Conservation (phyloP, 2,888 invertebrate genomes). For the Tetramorium bicarinatum region DNA sequence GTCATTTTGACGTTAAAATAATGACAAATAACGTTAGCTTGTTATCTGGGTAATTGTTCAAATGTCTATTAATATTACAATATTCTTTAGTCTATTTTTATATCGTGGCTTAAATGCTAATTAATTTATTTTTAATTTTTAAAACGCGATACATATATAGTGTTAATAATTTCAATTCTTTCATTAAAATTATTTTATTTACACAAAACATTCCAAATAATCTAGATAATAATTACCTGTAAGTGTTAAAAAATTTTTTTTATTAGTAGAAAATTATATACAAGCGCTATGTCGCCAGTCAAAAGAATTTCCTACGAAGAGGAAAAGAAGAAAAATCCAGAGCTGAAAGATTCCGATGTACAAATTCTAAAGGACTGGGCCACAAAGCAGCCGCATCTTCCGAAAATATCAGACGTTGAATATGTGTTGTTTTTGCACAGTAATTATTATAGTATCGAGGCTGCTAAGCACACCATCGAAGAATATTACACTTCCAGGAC, state of each 20-base stretch:
- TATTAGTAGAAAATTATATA: not conserved
- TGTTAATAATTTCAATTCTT: not conserved
- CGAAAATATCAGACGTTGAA: slow-evolving; percentile 88
- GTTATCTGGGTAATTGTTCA: no score
- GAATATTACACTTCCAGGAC: slow-evolving; percentile 90
- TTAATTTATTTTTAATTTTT: not conserved
- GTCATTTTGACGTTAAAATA: no score
- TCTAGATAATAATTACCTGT: not conserved
- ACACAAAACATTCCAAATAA: not conserved
- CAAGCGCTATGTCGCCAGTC: slow-evolving; percentile 33
- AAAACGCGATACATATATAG: not conserved
- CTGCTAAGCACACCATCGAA: slow-evolving; percentile 91
- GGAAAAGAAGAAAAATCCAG: slow-evolving; percentile 89
- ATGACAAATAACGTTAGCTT: no score
- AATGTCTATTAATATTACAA: not conserved
- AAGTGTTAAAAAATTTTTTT: not conserved
- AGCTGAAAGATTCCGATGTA: slow-evolving; percentile 89
- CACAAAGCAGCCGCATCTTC: slow-evolving; percentile 90
- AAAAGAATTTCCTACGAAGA: slow-evolving; percentile 84
- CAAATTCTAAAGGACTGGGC: slow-evolving; percentile 89
- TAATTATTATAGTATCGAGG: slow-evolving; percentile 90
- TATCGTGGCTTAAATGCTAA: not conserved
- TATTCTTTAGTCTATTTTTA: not conserved
- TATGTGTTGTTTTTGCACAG: slow-evolving; percentile 90
- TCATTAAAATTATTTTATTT: not conserved